A percentile compares a stretch with the other conserved stretches of the same genome.
Evolutionary conservation across 1,140 invertebrate genomes (phyloP).

Genomic region (Drosophila tristis): DNA sequence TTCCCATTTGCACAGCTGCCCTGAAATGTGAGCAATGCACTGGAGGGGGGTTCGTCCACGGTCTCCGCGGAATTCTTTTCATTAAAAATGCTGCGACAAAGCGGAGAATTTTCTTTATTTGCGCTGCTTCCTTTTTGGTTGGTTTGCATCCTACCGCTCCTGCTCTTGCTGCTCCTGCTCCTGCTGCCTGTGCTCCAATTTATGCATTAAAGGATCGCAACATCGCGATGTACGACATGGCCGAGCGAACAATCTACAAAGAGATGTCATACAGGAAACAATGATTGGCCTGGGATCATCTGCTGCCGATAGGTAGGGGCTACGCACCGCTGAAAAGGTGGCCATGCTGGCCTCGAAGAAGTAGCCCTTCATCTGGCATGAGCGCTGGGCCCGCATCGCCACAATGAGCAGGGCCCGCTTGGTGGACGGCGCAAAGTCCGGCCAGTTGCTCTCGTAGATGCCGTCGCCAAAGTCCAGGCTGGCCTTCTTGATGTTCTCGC

Average conservation of each 20-base stretch:
- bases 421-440: conserved; percentile 48
- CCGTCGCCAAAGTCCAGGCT: conserved; percentile 59
- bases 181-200: not conserved
- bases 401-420: conserved; percentile 39
- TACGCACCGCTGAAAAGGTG: conserved; percentile 60
- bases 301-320: not conserved
- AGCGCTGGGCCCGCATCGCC: conserved; percentile 60
- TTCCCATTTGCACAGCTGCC: no score
- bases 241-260: conserved; percentile 63
- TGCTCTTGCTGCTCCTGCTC: not conserved
- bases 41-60: no score
- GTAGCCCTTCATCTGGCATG: conserved; percentile 63
- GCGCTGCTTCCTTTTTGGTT: not conserved
- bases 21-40: no score
- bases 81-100: no score
- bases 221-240: conserved; percentile 74
- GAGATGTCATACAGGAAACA: not conserved
- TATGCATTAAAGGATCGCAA: conserved; percentile 63
- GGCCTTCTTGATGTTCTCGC: conserved; percentile 66
- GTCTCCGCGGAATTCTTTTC: no score
- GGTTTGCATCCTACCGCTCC: not conserved
- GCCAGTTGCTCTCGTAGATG: conserved; percentile 58
- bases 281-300: no score
- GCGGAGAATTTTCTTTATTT: no score
- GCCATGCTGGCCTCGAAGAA: conserved; percentile 73